These are phyloP conservation scores for Pangasianodon gigas DNA, from an alignment of 2,113 vertebrate species.

Conservation along the genomic window DNA sequence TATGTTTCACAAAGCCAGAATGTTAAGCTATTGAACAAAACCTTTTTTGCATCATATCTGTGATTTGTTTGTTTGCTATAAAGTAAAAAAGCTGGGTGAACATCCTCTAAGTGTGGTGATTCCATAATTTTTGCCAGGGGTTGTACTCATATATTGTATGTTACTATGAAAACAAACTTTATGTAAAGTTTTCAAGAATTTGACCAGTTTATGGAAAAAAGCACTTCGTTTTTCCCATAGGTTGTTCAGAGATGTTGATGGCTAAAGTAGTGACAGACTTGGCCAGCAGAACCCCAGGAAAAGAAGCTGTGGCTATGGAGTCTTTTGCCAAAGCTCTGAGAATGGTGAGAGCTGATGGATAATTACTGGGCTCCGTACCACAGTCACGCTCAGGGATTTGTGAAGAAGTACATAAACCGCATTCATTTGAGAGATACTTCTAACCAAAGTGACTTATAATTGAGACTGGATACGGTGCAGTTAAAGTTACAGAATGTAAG, in stretches of 20 bases:
- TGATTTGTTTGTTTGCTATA: no score
- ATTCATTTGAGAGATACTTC: background rate
- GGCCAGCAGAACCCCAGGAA: conserved; percentile 90
- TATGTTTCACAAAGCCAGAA: no score
- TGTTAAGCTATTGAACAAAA: no score
- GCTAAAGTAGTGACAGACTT: conserved; percentile 88
- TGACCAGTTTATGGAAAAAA: no score
- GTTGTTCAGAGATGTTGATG: conserved; percentile 99
- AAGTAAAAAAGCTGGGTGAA: no score
- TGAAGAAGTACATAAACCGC: background rate
- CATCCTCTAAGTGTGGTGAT: no score
- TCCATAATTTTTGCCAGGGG: no score
- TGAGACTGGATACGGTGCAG: background rate
- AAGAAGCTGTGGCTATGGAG: conserved; percentile 97
- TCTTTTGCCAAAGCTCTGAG: conserved; percentile 92
- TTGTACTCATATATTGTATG: background rate
- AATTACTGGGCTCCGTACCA: background rate
- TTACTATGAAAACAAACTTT: background rate
- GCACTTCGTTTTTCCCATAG: conserved; percentile 61
- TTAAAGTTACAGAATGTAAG: background rate
- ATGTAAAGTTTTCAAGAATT: background rate
- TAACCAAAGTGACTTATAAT: background rate
- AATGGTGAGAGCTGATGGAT: conserved; percentile 76
- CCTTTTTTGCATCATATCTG: no score
- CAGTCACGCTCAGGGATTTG: background rate